Conservation (phyloP, 2,888 invertebrate genomes). For the Drosophila incognita region DNA sequence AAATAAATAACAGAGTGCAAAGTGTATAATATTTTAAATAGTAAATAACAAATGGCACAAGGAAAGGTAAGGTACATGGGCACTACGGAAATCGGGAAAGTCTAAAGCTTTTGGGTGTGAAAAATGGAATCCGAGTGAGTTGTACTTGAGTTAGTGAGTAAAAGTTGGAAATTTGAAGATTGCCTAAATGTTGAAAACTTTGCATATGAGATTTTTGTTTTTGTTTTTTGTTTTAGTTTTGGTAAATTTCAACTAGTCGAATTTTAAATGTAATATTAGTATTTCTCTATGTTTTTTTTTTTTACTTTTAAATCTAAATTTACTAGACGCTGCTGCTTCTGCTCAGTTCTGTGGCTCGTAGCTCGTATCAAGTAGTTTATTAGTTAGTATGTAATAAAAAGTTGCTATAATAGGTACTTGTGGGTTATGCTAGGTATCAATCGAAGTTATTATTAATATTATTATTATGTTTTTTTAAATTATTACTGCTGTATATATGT, state of each 20-base stretch:
- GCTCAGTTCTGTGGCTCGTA: slow-evolving; percentile 79
- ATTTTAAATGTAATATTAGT: slow-evolving; percentile 47
- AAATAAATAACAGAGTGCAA: slow-evolving; percentile 37
- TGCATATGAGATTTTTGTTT: slow-evolving; percentile 29
- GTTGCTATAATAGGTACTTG: slow-evolving; percentile 74
- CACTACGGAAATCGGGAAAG: slow-evolving; percentile 46
- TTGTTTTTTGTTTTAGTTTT: slow-evolving; percentile 9
- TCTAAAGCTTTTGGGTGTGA: slow-evolving; percentile 42
- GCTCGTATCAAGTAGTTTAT: slow-evolving; percentile 72
- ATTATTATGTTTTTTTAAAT: neutral
- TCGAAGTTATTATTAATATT: slow-evolving; percentile 41
- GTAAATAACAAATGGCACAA: slow-evolving; percentile 71
- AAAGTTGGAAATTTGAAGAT: neutral
- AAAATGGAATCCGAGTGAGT: slow-evolving; percentile 27
- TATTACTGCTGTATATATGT: slow-evolving; percentile 26
- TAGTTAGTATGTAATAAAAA: slow-evolving; percentile 72
- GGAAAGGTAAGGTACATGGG: slow-evolving; percentile 46
- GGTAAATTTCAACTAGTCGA: slow-evolving; percentile 50
- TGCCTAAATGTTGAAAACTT: slow-evolving; percentile 31
- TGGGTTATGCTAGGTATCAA: slow-evolving; percentile 75
- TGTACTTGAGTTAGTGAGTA: slow-evolving; percentile 10
- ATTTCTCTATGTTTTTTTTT: slow-evolving; percentile 35
- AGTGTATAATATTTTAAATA: slow-evolving; percentile 48
- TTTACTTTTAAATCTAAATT: slow-evolving; percentile 45
- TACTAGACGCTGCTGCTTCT: slow-evolving; percentile 60